A percentile compares a stretch with the other conserved stretches of the same genome.
These are phyloP conservation scores for Tetramorium bicarinatum DNA, from an alignment of 2,888 invertebrate genomes.

Conservation along the genomic window DNA sequence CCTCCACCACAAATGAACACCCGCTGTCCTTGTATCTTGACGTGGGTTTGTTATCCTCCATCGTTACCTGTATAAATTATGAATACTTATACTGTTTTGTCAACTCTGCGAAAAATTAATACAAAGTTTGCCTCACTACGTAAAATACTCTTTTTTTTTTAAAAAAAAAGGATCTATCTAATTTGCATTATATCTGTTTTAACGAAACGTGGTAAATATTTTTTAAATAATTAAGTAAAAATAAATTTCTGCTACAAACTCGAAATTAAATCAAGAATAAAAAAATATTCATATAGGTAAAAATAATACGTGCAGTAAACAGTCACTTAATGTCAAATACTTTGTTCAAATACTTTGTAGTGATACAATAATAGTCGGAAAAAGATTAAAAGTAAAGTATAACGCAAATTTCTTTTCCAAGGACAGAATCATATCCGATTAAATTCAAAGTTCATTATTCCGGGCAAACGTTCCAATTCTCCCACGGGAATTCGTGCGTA, in stretches of 20 bases:
- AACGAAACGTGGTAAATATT: background rate
- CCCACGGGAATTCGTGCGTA: constrained; percentile 14
- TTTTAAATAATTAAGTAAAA: background rate
- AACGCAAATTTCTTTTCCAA: background rate
- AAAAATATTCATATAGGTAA: background rate
- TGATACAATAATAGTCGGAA: background rate
- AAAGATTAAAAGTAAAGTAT: background rate
- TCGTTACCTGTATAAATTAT: constrained; percentile 77
- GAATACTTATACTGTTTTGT: background rate
- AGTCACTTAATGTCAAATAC: background rate
- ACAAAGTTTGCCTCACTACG: background rate
- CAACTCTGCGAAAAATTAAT: background rate
- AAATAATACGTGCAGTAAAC: background rate
- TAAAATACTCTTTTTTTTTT: background rate
- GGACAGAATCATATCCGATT: background rate
- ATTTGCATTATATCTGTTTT: background rate
- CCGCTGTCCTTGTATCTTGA: constrained; percentile 80
- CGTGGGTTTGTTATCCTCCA: constrained; percentile 80
- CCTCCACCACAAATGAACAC: constrained; percentile 84
- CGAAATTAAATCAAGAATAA: background rate
- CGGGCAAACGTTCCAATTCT: constrained; percentile 37
- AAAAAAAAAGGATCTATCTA: background rate
- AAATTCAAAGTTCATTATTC: background rate
- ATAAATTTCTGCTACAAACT: background rate
- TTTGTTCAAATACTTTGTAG: background rate